A percentile compares a stretch with the other conserved stretches of the same genome.
Conservation (phyloP, 2,888 invertebrate species). For the Plebejus anna region DNA sequence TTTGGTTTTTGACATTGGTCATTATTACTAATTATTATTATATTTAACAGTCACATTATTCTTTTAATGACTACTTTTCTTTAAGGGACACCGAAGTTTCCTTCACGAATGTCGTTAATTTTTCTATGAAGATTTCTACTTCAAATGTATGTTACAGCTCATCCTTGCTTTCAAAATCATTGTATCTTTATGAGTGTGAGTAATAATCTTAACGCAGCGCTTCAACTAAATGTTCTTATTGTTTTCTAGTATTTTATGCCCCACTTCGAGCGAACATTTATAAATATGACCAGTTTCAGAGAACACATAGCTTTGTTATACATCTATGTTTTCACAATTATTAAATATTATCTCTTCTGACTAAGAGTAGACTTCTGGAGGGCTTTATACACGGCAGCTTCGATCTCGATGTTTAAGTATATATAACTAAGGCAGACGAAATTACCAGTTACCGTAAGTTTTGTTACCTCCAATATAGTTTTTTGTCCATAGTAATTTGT, state of each 20-base stretch:
- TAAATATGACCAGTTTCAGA: neutral
- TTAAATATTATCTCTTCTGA: neutral
- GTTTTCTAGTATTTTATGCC: constrained; percentile 38
- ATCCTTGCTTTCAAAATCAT: neutral
- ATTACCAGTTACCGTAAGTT: no score
- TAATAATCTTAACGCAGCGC: constrained; percentile 54
- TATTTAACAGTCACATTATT: neutral
- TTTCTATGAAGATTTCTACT: neutral
- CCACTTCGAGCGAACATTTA: neutral
- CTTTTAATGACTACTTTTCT: neutral
- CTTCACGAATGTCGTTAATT: neutral
- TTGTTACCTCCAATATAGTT: no score
- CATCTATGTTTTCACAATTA: neutral
- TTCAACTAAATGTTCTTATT: constrained; percentile 46
- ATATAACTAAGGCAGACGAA: no score
- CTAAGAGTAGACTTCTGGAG: neutral
- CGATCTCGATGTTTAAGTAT: no score
- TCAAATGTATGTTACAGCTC: neutral
- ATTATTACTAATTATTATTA: no score
- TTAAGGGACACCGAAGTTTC: neutral
- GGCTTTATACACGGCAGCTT: no score
- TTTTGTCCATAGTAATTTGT: no score
- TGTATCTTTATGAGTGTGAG: constrained; percentile 63
- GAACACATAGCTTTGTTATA: neutral
- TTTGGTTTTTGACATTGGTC: neutral